A percentile compares a stretch with the other conserved stretches of the same genome.
Conservation (phyloP, 2,113 vertebrate genomes). For the Hyaena hyaena region DNA sequence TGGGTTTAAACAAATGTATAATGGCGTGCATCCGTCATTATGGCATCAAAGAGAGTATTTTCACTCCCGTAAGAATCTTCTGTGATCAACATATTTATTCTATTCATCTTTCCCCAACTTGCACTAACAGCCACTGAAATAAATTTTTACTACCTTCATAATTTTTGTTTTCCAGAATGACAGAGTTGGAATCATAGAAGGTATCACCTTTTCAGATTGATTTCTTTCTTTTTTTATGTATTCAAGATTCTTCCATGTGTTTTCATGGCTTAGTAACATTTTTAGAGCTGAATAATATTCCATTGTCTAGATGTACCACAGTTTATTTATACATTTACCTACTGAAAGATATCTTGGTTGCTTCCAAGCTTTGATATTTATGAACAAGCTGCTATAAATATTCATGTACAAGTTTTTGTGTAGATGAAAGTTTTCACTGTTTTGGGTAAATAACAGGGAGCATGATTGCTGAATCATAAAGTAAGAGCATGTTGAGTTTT, state of each 20-base stretch:
- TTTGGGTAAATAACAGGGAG: neutral
- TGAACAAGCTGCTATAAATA: neutral
- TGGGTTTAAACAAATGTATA: neutral
- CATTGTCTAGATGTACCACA: neutral
- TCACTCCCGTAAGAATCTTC: neutral
- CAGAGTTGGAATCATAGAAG: neutral
- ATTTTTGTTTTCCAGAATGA: neutral
- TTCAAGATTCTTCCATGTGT: neutral
- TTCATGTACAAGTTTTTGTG: neutral
- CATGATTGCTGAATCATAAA: neutral
- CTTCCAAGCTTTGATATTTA: neutral
- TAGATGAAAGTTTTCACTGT: neutral
- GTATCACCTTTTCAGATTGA: neutral
- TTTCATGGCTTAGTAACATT: neutral
- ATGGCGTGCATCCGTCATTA: neutral
- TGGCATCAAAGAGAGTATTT: neutral
- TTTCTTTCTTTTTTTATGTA: neutral
- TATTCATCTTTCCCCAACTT: neutral
- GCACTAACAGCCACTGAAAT: neutral
- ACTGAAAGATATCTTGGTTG: neutral
- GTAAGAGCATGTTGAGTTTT: neutral
- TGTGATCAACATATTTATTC: neutral
- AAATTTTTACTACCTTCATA: neutral
- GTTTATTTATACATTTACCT: neutral
- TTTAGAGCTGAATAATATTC: neutral